A percentile compares a stretch with the other conserved stretches of the same genome.
Conservation (phyloP, 2,797 vertebrate species). For the Glossophaga mutica region DNA sequence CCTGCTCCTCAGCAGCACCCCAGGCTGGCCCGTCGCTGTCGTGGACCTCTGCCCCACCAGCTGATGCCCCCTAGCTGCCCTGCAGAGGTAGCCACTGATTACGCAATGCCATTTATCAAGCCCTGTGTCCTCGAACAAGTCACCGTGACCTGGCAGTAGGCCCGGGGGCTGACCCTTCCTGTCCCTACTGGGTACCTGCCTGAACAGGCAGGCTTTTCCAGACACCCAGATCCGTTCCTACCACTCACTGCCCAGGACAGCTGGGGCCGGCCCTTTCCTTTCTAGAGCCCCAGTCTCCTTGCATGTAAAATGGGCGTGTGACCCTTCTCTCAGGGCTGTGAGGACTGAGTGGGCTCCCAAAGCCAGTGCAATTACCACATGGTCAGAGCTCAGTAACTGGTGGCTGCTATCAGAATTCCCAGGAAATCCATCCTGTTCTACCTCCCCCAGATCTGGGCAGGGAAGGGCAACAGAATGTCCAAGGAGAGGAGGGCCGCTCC, state of each 20-base stretch:
- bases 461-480: neutral
- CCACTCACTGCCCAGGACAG: neutral
- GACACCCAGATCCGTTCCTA: neutral
- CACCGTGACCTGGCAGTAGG: slow-evolving; percentile 55
- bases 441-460: neutral
- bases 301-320: neutral
- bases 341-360: neutral
- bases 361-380: neutral
- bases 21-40: neutral
- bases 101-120: slow-evolving; percentile 36
- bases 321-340: neutral
- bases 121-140: neutral
- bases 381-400: neutral
- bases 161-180: slow-evolving; percentile 32
- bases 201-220: slow-evolving; percentile 34
- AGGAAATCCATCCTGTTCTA: neutral
- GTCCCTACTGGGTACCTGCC: neutral
- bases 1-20: neutral
- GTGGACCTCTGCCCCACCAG: neutral
- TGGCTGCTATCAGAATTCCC: neutral
- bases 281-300: neutral
- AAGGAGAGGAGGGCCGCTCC: neutral
- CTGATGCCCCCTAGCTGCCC: neutral
- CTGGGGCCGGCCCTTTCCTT: neutral
- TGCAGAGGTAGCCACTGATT: neutral